Conservation (phyloP, 2,888 invertebrate genomes). For the Fissipunctia ypsillon region DNA sequence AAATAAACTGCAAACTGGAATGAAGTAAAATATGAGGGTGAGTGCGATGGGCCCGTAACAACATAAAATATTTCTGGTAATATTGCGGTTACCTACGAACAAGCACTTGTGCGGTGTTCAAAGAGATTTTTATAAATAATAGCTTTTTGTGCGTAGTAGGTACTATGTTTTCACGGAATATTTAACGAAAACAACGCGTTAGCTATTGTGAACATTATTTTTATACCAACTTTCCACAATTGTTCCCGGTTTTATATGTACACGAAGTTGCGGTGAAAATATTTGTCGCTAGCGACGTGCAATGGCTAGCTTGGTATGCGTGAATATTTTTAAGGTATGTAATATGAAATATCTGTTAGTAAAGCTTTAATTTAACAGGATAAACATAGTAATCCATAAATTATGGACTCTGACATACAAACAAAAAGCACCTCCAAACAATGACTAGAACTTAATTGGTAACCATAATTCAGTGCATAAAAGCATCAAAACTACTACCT, state of each 20-base stretch:
- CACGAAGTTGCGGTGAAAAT: constrained; percentile 67
- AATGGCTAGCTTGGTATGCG: constrained; percentile 29
- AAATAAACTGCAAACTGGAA: constrained; percentile 75
- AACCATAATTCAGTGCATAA: constrained; percentile 45
- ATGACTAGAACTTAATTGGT: constrained; percentile 6
- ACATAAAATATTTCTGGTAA: constrained; percentile 84
- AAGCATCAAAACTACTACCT: constrained; percentile 78
- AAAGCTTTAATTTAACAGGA: constrained; percentile 5
- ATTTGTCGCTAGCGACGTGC: constrained; percentile 51
- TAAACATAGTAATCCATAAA: not conserved
- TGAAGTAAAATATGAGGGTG: constrained; percentile 75
- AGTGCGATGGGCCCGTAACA: constrained; percentile 79
- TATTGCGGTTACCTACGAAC: constrained; percentile 84
- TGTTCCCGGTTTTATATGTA: constrained; percentile 71
- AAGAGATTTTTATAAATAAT: constrained; percentile 84
- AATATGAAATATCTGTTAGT: constrained; percentile 7
- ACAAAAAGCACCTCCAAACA: not conserved
- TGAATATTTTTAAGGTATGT: constrained; percentile 7
- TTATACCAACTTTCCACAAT: constrained; percentile 55
- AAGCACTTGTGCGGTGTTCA: constrained; percentile 79
- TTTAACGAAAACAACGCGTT: constrained; percentile 67
- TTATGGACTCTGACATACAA: not conserved
- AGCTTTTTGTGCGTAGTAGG: constrained; percentile 71
- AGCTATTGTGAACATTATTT: constrained; percentile 59
- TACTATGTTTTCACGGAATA: constrained; percentile 68